Conservation (phyloP, 2,113 vertebrate species). For the Oceanites oceanicus region DNA sequence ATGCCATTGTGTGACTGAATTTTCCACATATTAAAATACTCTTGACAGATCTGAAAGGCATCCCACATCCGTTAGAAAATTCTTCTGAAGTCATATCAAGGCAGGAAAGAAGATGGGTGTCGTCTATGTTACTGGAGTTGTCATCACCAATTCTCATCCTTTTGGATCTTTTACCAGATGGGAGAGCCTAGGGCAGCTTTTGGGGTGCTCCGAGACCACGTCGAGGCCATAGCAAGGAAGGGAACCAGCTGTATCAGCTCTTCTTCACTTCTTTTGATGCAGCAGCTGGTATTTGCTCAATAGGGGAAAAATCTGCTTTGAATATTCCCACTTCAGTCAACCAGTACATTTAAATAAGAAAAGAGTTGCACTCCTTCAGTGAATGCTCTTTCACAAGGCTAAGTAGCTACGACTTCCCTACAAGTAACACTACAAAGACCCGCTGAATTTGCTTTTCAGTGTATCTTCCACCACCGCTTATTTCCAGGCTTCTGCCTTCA, state of each 20-base stretch:
- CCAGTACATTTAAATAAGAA: not conserved
- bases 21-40: not conserved
- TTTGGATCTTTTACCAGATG: not conserved
- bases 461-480: not conserved
- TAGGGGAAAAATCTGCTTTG: not conserved
- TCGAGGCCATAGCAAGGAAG: not conserved
- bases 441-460: not conserved
- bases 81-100: not conserved
- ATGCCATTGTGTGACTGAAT: not conserved
- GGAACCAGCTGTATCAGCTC: not conserved
- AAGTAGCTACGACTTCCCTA: not conserved
- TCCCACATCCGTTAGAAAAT: not conserved
- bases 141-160: not conserved
- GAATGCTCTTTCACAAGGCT: not conserved
- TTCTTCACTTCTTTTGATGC: not conserved
- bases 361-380: not conserved
- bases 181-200: not conserved
- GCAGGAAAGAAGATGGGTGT: not conserved
- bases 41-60: not conserved
- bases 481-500: not conserved
- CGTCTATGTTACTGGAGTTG: not conserved
- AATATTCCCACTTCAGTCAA: not conserved
- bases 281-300: not conserved
- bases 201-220: not conserved
- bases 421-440: not conserved